These are phyloP conservation scores for Lithosia quadra DNA, from an alignment of 2,888 invertebrate genomes.

Conservation along the genomic window DNA sequence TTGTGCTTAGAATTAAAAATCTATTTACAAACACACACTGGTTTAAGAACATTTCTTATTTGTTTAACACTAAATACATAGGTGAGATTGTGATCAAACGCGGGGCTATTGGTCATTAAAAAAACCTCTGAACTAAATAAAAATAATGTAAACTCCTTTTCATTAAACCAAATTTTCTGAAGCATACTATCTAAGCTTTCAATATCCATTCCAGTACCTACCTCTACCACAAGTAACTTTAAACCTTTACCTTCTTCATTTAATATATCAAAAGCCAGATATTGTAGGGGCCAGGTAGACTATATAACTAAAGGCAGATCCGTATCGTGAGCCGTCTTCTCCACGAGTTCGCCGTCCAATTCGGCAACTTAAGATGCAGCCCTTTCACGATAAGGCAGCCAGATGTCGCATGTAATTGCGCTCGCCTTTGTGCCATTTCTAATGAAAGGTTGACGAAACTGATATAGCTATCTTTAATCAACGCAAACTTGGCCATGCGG, in stretches of 20 bases:
- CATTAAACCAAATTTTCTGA: not conserved
- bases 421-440: slow-evolving; percentile 79
- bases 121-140: no score
- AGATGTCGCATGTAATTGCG: slow-evolving; percentile 85
- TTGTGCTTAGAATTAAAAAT: no score
- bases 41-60: no score
- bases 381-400: slow-evolving; percentile 80
- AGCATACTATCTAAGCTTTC: not conserved
- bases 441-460: slow-evolving; percentile 84
- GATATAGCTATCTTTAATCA: slow-evolving; percentile 86
- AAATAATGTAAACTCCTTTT: not conserved
- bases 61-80: no score
- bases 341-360: slow-evolving; percentile 47
- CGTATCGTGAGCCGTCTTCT: slow-evolving; percentile 39
- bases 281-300: slow-evolving; percentile 17
- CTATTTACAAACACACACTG: no score
- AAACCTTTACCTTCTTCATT: slow-evolving; percentile 14
- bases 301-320: slow-evolving; percentile 38
- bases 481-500: slow-evolving; percentile 82
- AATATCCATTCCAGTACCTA: not conserved
- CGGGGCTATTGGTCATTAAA: no score
- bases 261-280: slow-evolving; percentile 15
- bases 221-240: slow-evolving; percentile 22
- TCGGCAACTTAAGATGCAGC: slow-evolving; percentile 76
- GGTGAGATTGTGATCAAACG: no score